phyloP scores from a whole-genome alignment of 1,140 invertebrate species.

The Drosophila asahinai region DNA sequence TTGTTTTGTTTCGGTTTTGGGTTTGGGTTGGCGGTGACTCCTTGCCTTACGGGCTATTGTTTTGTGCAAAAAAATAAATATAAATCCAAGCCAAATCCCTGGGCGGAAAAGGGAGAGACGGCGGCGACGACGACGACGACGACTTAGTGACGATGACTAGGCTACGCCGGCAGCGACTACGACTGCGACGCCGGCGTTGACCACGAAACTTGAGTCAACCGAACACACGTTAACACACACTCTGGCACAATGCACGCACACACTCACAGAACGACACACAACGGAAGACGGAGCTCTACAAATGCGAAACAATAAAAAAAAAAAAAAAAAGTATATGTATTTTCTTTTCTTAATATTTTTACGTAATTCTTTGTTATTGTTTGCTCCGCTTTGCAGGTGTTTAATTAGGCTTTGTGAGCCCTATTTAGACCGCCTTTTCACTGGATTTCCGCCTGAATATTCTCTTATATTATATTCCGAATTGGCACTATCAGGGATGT shows the following conservation, averaged over 20 bases:
- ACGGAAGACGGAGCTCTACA: conserved; percentile 23
- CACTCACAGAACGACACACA: not conserved
- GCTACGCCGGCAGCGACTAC: conserved; percentile 15
- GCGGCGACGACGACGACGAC: conserved; percentile 7
- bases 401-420: conserved; percentile 16
- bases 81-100: conserved; percentile 5
- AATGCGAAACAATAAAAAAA: conserved; percentile 18
- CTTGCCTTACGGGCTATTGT: not conserved
- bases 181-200: conserved; percentile 41
- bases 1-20: conserved; percentile 1
- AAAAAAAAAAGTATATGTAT: not conserved
- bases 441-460: conserved; percentile 2
- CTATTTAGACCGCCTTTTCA: not conserved
- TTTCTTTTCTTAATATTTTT: conserved; percentile 34
- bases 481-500: not conserved
- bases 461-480: not conserved
- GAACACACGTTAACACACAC: conserved; percentile 46
- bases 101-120: conserved; percentile 8
- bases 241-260: not conserved
- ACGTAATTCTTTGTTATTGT: conserved; percentile 49
- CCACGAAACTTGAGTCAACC: conserved; percentile 71
- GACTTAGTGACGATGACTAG: conserved; percentile 45
- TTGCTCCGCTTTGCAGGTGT: conserved; percentile 31
- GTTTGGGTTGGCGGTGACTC: not conserved
- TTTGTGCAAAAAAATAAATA: not conserved